phyloP scores from a whole-genome alignment of 23 tunicate genomes.

The Halocynthia aurantium region DNA sequence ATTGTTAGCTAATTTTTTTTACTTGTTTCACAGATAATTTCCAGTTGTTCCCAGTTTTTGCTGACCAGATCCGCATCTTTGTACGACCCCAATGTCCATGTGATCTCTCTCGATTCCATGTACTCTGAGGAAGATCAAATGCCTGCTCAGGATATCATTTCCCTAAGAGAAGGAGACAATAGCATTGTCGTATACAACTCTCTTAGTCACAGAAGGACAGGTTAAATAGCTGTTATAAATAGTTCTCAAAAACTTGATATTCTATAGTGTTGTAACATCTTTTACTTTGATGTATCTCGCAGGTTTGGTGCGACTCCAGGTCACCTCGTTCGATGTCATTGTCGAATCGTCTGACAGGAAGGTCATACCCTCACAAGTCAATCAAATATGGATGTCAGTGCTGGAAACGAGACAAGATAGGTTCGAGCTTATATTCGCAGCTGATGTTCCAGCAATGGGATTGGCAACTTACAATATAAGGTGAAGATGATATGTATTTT shows the following conservation, averaged over 20 bases:
- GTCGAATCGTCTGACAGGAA: slow-evolving; percentile 23
- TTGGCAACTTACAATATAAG: slow-evolving; percentile 26
- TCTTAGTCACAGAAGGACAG: slow-evolving; percentile 49
- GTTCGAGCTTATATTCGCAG: slow-evolving; percentile 35
- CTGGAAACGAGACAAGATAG: not conserved
- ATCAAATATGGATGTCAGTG: slow-evolving; percentile 29
- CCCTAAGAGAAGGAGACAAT: too few relatives aligned
- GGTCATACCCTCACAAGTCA: slow-evolving; percentile 38
- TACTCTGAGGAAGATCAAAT: too few relatives aligned
- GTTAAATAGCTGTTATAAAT: not conserved
- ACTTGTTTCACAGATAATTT: too few relatives aligned
- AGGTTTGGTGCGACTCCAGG: not conserved
- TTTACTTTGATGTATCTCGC: too few relatives aligned
- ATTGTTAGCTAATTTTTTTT: too few relatives aligned
- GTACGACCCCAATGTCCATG: too few relatives aligned
- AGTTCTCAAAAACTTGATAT: too few relatives aligned
- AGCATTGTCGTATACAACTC: slow-evolving; percentile 45
- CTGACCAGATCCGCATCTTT: too few relatives aligned
- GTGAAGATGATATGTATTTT: not conserved
- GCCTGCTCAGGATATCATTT: too few relatives aligned
- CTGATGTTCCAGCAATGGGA: slow-evolving; percentile 49
- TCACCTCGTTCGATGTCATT: slow-evolving; percentile 38
- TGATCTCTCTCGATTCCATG: too few relatives aligned
- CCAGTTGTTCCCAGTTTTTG: too few relatives aligned
- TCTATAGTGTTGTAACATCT: too few relatives aligned